Evolutionary conservation across 2,888 invertebrate genomes (phyloP).

Genomic region (Aplocera efformata): DNA sequence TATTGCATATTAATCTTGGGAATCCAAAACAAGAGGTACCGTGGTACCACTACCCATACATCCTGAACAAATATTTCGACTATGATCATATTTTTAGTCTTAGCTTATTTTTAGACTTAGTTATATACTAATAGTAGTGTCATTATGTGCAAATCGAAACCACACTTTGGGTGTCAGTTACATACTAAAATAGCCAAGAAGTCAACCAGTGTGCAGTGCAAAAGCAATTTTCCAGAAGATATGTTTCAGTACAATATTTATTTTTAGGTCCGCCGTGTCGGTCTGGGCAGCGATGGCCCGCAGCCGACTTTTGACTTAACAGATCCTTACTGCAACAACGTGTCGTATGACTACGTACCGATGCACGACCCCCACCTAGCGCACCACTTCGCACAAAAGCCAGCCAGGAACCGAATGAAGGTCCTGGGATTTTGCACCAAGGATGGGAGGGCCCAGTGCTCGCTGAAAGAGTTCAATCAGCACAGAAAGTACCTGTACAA

Average conservation of each 20-base stretch:
- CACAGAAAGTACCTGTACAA: slow-evolving; percentile 82
- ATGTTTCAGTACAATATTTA: background rate
- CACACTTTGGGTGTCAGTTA: too few relatives aligned
- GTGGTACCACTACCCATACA: too few relatives aligned
- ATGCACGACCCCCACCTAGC: slow-evolving; percentile 81
- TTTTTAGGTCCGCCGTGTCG: slow-evolving; percentile 60
- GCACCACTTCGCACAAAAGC: slow-evolving; percentile 68
- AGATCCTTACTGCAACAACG: slow-evolving; percentile 70
- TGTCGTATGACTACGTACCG: slow-evolving; percentile 77
- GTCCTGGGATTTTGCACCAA: slow-evolving; percentile 78
- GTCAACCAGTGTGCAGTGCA: too few relatives aligned
- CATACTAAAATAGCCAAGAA: too few relatives aligned
- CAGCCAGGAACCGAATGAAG: slow-evolving; percentile 64
- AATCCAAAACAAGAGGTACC: too few relatives aligned
- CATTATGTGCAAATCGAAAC: too few relatives aligned
- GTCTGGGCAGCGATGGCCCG: slow-evolving; percentile 49
- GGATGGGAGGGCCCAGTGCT: slow-evolving; percentile 82
- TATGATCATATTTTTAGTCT: too few relatives aligned
- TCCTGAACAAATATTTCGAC: too few relatives aligned
- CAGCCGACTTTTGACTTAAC: slow-evolving; percentile 64
- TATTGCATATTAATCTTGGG: too few relatives aligned
- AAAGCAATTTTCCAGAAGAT: too few relatives aligned
- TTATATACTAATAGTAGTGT: too few relatives aligned
- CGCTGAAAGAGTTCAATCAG: slow-evolving; percentile 82
- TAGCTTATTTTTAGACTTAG: too few relatives aligned